These are phyloP conservation scores for Hypsibius dujardini DNA, from an alignment of 1,140 invertebrate species.

Conservation along the genomic window DNA sequence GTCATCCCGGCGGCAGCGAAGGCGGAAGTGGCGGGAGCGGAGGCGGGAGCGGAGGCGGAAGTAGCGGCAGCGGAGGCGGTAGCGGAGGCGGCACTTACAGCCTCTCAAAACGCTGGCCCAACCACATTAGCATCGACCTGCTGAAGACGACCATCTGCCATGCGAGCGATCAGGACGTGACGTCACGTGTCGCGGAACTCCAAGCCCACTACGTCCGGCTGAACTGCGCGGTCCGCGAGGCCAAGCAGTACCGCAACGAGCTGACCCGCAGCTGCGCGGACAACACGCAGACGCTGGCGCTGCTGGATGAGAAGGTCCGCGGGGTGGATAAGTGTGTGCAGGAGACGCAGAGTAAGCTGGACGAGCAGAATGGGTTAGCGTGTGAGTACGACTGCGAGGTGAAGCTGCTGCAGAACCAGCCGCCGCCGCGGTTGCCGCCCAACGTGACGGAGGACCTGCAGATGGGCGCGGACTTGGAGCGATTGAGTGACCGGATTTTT, in stretches of 20 bases:
- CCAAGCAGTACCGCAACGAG: neutral
- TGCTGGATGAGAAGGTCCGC: neutral
- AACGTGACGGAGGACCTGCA: neutral
- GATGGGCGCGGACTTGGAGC: neutral
- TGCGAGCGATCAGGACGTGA: neutral
- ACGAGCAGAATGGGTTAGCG: neutral
- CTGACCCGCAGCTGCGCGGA: neutral
- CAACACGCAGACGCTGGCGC: neutral
- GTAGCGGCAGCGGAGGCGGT: neutral
- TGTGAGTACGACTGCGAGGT: neutral
- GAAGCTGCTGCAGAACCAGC: neutral
- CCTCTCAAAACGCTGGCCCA: neutral
- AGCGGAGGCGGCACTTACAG: neutral
- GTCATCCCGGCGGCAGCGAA: too few relatives aligned
- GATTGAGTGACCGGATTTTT: conserved; percentile 5
- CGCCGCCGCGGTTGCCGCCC: neutral
- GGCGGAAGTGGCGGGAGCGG: too few relatives aligned
- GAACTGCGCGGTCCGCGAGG: conserved; percentile 8
- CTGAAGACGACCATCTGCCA: neutral
- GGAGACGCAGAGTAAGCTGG: neutral
- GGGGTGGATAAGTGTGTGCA: neutral
- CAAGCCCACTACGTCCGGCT: neutral
- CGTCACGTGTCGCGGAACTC: neutral
- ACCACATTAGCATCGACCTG: neutral
- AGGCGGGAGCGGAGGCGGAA: too few relatives aligned